Evolutionary conservation across 2,113 vertebrate genomes (phyloP).

Genomic region (Proteles cristata): DNA sequence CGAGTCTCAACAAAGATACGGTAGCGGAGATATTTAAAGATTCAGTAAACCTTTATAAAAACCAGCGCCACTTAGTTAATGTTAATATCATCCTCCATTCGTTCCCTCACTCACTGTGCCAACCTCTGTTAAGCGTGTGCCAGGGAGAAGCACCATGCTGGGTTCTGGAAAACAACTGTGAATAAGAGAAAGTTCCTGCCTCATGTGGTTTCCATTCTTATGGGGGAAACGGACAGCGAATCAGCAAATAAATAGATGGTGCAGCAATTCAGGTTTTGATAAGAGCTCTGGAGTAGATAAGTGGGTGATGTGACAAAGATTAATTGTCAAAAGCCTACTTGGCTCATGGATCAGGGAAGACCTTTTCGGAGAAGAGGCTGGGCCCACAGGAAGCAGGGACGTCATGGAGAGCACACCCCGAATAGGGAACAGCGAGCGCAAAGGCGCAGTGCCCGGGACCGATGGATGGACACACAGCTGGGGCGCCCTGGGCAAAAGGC

Average conservation of each 20-base stretch:
- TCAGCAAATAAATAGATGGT: neutral
- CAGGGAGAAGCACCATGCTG: neutral
- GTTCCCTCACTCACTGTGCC: neutral
- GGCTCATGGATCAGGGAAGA: neutral
- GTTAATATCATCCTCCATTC: neutral
- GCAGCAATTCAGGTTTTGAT: neutral
- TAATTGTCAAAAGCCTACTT: neutral
- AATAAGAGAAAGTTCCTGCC: neutral
- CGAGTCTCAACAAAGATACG: neutral
- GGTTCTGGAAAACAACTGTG: neutral
- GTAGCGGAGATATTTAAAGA: neutral
- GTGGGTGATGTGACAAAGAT: neutral
- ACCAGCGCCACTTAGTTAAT: neutral
- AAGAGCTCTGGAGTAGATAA: neutral
- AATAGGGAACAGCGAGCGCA: fast-evolving
- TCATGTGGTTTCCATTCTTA: neutral
- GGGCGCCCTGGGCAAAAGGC: fast-evolving
- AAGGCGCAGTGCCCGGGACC: fast-evolving
- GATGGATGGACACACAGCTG: neutral
- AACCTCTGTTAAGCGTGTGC: neutral
- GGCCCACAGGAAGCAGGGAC: fast-evolving
- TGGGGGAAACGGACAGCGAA: neutral
- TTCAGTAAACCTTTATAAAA: neutral
- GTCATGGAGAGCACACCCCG: neutral
- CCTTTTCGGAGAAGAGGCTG: neutral